Base-by-base conservation (phyloP, 1,140 invertebrate genomes). In the Idris sp. region DNA sequence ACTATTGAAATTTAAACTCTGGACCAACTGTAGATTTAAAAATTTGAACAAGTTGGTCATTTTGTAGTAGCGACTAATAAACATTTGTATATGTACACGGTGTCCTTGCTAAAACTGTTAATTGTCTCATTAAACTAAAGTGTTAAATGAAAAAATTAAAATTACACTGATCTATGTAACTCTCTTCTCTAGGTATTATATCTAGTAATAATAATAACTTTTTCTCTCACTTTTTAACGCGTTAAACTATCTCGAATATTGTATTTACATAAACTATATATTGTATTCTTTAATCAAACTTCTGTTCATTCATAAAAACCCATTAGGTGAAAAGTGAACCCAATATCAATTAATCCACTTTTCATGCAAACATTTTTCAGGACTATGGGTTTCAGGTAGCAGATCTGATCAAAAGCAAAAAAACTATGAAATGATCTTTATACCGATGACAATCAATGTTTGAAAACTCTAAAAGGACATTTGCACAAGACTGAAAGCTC, bases 391-490 rank as follows among this genome's bases (percentile, higher is more conserved):
- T 49, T 41, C 10, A 40, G 67, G 54, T 61, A 79, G 79, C 79
- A 81, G 79, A 81, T 77, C 79, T 81, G 79, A 81, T 78, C 79
- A 79, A 81, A 74, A 81, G 79, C 77, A 64, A 64, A 68, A 58
- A 61, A 58, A 75, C 53, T 65, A 61, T 9, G 33, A 56, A n/a
- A 14, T 56, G 11, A 40, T 62, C 13, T 15, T n/a, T 16, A 33
- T 33, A 28, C 26, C 31, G 61, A 44, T 35, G 35, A 58, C 36
- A 35, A 35, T 14, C 28, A 68, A 49, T 18, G 33, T 33, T 51
- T 49, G 35, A 15, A 30, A 59, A 28, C 22, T 49, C 59, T 74
- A 61, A 41, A 35, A n/a, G 35, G 19, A 73, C 51, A 65, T 31
- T 38, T 51, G 40, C 46, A 54, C 61, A 73, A 61, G 46, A 56